These are phyloP conservation scores for Alloplasta piceator DNA, from an alignment of 2,888 invertebrate genomes.

Conservation along the genomic window DNA sequence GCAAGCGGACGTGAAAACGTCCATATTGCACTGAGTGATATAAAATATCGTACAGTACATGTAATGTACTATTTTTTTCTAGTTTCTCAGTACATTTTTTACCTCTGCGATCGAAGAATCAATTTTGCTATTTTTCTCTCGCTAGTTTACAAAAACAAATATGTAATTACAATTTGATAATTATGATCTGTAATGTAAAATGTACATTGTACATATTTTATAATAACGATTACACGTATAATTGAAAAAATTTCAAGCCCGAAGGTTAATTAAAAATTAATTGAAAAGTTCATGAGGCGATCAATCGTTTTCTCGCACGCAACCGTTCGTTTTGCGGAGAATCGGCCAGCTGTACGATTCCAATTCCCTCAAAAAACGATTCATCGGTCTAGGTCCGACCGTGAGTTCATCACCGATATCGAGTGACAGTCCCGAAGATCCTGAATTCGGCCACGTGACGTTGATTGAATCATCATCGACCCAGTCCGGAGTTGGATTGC, in stretches of 20 bases:
- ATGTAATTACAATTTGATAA: too few species aligned
- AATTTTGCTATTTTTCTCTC: too few species aligned
- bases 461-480: background rate
- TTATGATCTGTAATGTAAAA: background rate
- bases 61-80: too few species aligned
- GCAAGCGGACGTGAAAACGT: too few species aligned
- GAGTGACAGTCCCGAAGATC: conserved; percentile 11
- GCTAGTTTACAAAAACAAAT: too few species aligned
- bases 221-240: background rate
- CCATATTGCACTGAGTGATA: too few species aligned
- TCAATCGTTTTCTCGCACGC: too few species aligned
- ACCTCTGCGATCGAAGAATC: too few species aligned
- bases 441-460: conserved; percentile 31
- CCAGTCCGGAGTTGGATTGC: conserved; percentile 33
- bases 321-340: background rate
- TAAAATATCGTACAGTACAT: too few species aligned
- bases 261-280: too few species aligned
- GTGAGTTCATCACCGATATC: conserved; percentile 12
- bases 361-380: background rate
- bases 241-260: background rate
- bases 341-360: background rate
- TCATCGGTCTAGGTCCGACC: conserved; percentile 14
- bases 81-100: too few species aligned
- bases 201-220: background rate
- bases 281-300: too few species aligned